These are phyloP conservation scores for Napeogenes inachia DNA, from an alignment of 2,888 invertebrate species.

Conservation along the genomic window DNA sequence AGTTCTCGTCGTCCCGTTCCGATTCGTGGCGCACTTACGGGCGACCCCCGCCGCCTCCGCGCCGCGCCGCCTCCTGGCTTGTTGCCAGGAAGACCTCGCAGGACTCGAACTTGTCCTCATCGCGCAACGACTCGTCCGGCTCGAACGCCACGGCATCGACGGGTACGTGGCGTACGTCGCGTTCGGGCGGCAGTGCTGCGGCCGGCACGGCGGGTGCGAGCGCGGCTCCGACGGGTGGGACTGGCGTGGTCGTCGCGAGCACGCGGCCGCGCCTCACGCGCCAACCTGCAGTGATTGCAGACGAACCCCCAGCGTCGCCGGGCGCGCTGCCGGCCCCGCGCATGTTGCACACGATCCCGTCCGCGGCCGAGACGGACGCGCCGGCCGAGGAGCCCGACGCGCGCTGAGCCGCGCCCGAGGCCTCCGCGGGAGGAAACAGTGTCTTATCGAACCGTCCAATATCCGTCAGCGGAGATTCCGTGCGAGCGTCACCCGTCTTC, in stretches of 20 bases:
- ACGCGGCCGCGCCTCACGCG: constrained; percentile 66
- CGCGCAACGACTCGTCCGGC: constrained; percentile 93
- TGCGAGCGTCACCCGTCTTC: constrained; percentile 12
- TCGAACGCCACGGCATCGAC: constrained; percentile 93
- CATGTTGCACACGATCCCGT: constrained; percentile 61
- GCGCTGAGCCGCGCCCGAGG: constrained; percentile 36
- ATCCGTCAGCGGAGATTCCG: constrained; percentile 11
- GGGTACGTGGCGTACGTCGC: constrained; percentile 91
- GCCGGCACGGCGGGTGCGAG: constrained; percentile 80
- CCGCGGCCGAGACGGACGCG: constrained; percentile 60
- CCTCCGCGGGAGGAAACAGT: constrained; percentile 30
- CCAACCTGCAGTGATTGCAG: constrained; percentile 88
- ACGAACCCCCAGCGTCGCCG: constrained; percentile 81
- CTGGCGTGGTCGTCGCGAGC: constrained; percentile 59
- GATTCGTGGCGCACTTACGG: constrained; percentile 83
- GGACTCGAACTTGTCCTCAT: constrained; percentile 93
- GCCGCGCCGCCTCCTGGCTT: constrained; percentile 91
- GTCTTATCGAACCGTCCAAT: constrained; percentile 50
- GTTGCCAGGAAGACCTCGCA: constrained; percentile 95
- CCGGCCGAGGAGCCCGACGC: constrained; percentile 49
- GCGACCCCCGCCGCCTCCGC: constrained; percentile 87
- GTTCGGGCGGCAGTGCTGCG: constrained; percentile 89
- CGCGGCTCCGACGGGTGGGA: constrained; percentile 78
- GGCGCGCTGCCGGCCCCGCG: constrained; percentile 47
- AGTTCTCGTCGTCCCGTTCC: constrained; percentile 88